phyloP scores from a whole-genome alignment of 2,797 vertebrate genomes.

The Gephyroberyx darwinii region DNA sequence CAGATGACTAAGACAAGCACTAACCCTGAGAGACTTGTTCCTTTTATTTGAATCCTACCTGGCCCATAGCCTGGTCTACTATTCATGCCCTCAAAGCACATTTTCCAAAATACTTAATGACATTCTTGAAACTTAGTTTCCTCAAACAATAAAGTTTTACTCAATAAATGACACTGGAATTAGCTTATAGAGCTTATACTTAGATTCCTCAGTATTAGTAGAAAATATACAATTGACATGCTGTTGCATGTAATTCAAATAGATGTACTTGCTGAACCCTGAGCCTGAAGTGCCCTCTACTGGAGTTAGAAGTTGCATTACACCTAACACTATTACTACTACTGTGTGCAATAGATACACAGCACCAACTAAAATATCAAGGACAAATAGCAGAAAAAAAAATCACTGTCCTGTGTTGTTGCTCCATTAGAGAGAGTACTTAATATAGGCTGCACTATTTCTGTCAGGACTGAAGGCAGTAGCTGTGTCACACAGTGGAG shows the following conservation, averaged over 20 bases:
- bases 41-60: slow-evolving; percentile 2
- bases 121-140: not conserved
- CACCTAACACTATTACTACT: not conserved
- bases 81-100: slow-evolving; percentile 34
- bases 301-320: slow-evolving; percentile 1
- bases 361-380: slow-evolving; percentile 6
- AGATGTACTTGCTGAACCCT: not conserved
- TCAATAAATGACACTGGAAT: not conserved
- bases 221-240: slow-evolving; percentile 4
- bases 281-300: slow-evolving; percentile 59
- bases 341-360: not conserved
- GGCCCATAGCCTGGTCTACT: not conserved
- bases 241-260: slow-evolving; percentile 1
- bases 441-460: slow-evolving; percentile 8
- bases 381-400: slow-evolving; percentile 10
- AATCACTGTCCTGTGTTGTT: slow-evolving; percentile 3
- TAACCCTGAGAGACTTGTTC: not conserved
- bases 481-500: not conserved
- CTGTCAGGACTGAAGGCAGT: slow-evolving; percentile 6
- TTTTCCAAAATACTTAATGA: not conserved
- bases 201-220: not conserved
- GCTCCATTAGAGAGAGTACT: not conserved
- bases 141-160: not conserved
- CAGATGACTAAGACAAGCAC: not conserved
- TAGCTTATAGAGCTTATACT: not conserved